Conservation (phyloP, 2,113 vertebrate species). For the Mesoclemmys tuberculata region DNA sequence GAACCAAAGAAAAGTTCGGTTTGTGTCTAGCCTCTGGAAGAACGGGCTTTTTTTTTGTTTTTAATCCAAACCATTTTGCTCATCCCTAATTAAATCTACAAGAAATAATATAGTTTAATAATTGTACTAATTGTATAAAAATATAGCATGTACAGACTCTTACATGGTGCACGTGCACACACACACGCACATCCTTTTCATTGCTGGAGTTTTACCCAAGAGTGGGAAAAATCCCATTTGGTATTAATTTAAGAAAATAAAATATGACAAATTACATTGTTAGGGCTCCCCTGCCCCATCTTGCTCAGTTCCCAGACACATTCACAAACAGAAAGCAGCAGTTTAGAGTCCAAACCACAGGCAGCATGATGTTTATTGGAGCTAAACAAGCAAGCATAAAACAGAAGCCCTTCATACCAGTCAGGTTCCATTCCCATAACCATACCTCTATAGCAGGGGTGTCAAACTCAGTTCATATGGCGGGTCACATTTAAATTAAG, state of each 20-base stretch:
- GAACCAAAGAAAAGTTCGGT: background rate
- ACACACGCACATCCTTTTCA: background rate
- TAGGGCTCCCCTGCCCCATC: background rate
- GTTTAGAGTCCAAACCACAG: too few species aligned
- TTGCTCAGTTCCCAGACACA: background rate
- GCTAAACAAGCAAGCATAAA: background rate
- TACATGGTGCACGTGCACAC: background rate
- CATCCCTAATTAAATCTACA: background rate
- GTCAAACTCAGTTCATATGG: too few species aligned
- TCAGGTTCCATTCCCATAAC: too few species aligned
- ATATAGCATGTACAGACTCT: background rate
- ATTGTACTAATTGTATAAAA: background rate
- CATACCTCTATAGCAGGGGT: too few species aligned
- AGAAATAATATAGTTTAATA: background rate
- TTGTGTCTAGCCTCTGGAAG: background rate
- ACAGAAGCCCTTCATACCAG: background rate
- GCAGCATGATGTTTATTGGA: too few species aligned
- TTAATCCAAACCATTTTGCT: background rate
- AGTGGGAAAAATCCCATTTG: slow-evolving; percentile 1
- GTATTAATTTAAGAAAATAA: slow-evolving; percentile 39
- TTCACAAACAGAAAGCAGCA: too few species aligned
- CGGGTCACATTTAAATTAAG: too few species aligned
- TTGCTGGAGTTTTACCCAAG: slow-evolving; percentile 24
- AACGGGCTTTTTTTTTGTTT: background rate
- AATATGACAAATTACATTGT: slow-evolving; percentile 7